These are phyloP conservation scores for Pteria penguin DNA, from an alignment of 2,888 invertebrate species.

Conservation along the genomic window DNA sequence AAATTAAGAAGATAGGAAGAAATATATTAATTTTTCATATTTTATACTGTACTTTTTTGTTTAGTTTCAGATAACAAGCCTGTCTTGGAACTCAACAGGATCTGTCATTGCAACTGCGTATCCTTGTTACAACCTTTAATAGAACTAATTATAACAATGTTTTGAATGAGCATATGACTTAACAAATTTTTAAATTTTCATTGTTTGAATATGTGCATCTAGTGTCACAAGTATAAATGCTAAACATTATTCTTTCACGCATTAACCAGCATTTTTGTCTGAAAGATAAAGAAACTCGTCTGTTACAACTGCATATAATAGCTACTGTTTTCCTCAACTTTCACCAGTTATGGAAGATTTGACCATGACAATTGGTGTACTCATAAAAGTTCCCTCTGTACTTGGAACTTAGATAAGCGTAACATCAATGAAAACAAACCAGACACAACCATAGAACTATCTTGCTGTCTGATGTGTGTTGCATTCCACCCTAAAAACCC, in stretches of 20 bases:
- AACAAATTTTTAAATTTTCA: no score
- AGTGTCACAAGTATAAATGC: no score
- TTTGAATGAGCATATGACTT: no score
- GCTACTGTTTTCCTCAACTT: background rate
- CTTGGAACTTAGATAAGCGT: constrained; percentile 79
- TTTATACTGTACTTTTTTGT: background rate
- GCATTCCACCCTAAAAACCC: constrained; percentile 81
- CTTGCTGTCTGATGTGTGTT: constrained; percentile 79
- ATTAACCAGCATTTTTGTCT: no score
- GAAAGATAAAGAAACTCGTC: no score
- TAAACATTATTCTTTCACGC: no score
- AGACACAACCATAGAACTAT: constrained; percentile 78
- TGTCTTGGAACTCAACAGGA: constrained; percentile 80
- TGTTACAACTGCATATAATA: no score
- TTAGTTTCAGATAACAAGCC: constrained; percentile 75
- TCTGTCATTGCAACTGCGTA: constrained; percentile 79
- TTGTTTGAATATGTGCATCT: no score
- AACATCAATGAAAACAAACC: constrained; percentile 79
- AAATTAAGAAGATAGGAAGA: no score
- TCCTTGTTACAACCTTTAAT: no score
- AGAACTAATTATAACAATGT: no score
- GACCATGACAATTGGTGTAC: constrained; percentile 81
- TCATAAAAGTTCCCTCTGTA: constrained; percentile 78
- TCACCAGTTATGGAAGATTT: constrained; percentile 72
- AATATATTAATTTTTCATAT: background rate